Percentiles rank a stretch among this genome's conserved stretches.
Conservation (phyloP, 2,797 vertebrate species). For the Alouatta caraya region DNA sequence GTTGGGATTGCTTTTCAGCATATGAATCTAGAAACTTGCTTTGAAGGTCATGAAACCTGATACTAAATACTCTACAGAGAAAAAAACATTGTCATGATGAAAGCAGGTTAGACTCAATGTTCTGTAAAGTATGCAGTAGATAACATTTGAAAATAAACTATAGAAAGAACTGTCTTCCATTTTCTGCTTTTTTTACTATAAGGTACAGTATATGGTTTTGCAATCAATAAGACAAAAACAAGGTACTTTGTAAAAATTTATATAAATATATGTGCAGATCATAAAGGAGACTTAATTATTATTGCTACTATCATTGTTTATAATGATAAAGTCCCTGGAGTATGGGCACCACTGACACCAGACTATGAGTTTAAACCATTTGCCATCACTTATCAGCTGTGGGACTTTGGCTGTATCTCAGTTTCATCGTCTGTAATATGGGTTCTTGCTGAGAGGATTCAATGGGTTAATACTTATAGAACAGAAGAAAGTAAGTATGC, state of each 20-base stretch:
- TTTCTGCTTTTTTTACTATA: not conserved
- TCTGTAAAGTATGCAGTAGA: not conserved
- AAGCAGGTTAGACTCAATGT: not conserved
- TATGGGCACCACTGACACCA: not conserved
- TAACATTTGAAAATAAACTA: not conserved
- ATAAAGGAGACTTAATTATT: not conserved
- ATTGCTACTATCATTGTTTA: not conserved
- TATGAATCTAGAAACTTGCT: not conserved
- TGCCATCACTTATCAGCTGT: not conserved
- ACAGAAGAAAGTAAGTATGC: not conserved
- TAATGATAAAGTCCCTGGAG: not conserved
- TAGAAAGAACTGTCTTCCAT: not conserved
- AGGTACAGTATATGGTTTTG: not conserved
- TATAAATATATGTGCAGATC: not conserved
- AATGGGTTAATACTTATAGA: not conserved
- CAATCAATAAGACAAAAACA: not conserved
- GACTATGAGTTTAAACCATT: not conserved
- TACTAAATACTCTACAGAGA: not conserved
- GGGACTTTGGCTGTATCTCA: not conserved
- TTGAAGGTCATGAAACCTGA: not conserved
- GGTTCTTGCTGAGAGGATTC: not conserved
- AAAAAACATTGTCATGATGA: not conserved
- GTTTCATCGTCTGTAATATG: not conserved
- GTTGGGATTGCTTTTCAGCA: not conserved
- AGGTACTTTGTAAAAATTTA: not conserved